These are phyloP conservation scores for Agrotis clavis DNA, from an alignment of 2,888 invertebrate species.

Conservation along the genomic window DNA sequence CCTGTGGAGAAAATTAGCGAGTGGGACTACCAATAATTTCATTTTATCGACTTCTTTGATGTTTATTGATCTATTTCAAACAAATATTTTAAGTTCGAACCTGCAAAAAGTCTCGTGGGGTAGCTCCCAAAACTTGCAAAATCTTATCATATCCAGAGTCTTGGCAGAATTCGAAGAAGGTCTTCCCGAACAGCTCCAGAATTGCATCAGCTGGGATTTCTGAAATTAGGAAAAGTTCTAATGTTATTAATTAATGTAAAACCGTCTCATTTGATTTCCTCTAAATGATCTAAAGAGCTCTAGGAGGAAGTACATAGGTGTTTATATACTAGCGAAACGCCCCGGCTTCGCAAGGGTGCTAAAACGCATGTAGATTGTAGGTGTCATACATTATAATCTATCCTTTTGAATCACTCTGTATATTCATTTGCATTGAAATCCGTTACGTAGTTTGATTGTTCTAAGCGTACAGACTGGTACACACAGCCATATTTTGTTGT, in stretches of 20 bases:
- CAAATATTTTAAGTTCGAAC: constrained; percentile 72
- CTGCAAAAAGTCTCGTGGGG: constrained; percentile 98
- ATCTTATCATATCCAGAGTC: constrained; percentile 99
- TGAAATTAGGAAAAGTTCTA: constrained; percentile 73
- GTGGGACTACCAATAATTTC: too few species aligned
- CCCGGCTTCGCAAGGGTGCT: too few species aligned
- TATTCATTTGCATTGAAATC: background rate
- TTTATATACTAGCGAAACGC: too few species aligned
- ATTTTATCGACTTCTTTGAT: too few species aligned
- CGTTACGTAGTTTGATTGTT: background rate
- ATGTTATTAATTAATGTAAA: background rate
- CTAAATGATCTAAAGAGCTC: too few species aligned
- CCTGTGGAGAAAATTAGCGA: too few species aligned
- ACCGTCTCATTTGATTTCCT: background rate
- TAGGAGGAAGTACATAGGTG: too few species aligned
- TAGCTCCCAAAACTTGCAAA: constrained; percentile 97
- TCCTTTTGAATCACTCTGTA: background rate
- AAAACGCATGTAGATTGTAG: too few species aligned
- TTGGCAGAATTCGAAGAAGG: constrained; percentile 99
- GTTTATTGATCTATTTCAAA: constrained; percentile 34
- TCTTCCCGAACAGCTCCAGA: constrained; percentile 97
- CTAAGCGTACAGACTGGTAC: background rate
- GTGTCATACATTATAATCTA: too few species aligned
- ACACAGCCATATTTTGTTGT: too few species aligned
- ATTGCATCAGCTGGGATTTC: constrained; percentile 98